phyloP scores from a whole-genome alignment of 2,888 invertebrate genomes.

The Strigamia maritima region DNA sequence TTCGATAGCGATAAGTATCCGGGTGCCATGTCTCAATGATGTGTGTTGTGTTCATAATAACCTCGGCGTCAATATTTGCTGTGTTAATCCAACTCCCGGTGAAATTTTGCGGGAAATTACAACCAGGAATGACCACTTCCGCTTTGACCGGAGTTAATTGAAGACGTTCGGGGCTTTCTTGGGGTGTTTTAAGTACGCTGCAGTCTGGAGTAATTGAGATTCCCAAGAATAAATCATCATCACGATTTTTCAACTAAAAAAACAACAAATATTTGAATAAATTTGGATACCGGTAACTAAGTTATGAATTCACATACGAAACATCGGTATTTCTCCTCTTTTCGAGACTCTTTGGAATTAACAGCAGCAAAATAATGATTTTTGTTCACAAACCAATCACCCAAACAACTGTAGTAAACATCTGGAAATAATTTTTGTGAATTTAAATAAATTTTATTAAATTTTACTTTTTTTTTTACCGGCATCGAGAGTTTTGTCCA shows the following conservation, averaged over 20 bases:
- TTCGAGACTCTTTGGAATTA: conserved; percentile 90
- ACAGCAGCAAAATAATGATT: conserved; percentile 97
- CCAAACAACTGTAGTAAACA: conserved; percentile 87
- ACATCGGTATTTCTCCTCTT: conserved; percentile 91
- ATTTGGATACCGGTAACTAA: neutral
- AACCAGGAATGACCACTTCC: conserved; percentile 85
- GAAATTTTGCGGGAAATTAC: conserved; percentile 88
- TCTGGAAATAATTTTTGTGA: conserved; percentile 53
- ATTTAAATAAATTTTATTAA: neutral
- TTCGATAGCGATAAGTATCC: conserved; percentile 79
- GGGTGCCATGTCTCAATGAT: conserved; percentile 94
- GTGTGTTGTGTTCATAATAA: conserved; percentile 90
- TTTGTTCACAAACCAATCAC: conserved; percentile 93
- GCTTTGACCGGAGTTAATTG: conserved; percentile 77
- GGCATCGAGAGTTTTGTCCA: conserved; percentile 86
- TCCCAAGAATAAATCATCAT: conserved; percentile 86
- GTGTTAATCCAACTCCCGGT: conserved; percentile 95
- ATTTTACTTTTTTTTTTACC: no score
- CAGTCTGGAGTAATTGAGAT: conserved; percentile 93
- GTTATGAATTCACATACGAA: conserved; percentile 57
- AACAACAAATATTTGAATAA: neutral
- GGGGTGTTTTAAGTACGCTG: conserved; percentile 84
- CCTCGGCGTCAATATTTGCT: conserved; percentile 92
- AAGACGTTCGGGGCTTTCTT: conserved; percentile 86
- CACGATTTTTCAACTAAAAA: conserved; percentile 72